Evolutionary conservation across 2,888 invertebrate species (phyloP), one percentile per base, ranked within the genome.

Genomic region (Diogma glabrata): DNA sequence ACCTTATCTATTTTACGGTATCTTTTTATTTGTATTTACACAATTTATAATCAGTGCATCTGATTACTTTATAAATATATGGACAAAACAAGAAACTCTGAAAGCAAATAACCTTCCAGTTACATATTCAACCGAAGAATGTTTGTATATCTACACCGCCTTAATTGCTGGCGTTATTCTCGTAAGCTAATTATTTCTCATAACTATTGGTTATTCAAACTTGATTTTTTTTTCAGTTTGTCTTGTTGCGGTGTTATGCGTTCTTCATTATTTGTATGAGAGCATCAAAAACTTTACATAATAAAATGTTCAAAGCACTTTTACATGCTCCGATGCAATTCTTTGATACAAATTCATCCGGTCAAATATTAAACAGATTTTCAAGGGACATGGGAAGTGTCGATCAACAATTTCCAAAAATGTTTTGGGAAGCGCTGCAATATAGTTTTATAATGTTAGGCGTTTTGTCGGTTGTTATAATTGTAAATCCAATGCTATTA

Each of bases 281-380:
- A 10, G 79, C 89, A 0, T 87, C 89, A 0, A 76, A 78, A 55
- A 78, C 76, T 53, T 75, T 94, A 3, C 93, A 94, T 66, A 80
- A 85, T 60, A 74, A 72, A n/a, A 92, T 93, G 90, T 91, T 93
- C 67, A 71, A 76, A 43, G 78, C 83, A 47, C 76, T 93, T 60
- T 72, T 91, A 6, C 73, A 81, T 55, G 80, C 87, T 0, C 82
- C 83, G 0, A 86, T 91, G 78, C 69, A 79, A 14, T 94, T 94
- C 72, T 94, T 93, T 64, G 87, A 92, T 60, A 78, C 74, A 0
- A 93, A 92, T 71, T 84, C 91, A 1, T 81, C 84, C 53, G 87
- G 87, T 9, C 66, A 75, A 50, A 79, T 87, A 57, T 67, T 87
- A 26, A 87, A 87, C 66, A 71, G 87, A 47, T 87, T 87, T 65